A percentile compares a stretch with the other conserved stretches of the same genome.
phyloP scores from a whole-genome alignment of 2,888 invertebrate genomes.

The Athripsodes cinereus region DNA sequence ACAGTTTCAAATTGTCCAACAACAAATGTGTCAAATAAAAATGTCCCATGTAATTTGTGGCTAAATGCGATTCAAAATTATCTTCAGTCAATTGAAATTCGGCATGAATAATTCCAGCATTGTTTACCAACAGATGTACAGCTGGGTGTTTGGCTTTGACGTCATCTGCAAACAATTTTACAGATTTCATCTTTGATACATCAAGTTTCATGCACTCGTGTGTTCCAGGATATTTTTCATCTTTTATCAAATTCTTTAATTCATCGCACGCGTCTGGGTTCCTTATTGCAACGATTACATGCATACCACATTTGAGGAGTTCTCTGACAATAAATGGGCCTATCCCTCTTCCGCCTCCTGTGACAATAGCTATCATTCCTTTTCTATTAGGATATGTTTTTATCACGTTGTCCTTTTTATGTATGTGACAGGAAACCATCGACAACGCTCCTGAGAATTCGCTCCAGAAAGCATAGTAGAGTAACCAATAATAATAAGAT shows the following conservation, averaged over 20 bases:
- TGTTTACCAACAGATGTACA: constrained; percentile 73
- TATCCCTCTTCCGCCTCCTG: constrained; percentile 83
- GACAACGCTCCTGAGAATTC: not conserved
- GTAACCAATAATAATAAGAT: not conserved
- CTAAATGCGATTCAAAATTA: constrained; percentile 81
- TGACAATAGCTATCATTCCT: constrained; percentile 70
- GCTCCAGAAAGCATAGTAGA: not conserved
- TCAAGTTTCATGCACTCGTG: constrained; percentile 66
- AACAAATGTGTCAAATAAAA: constrained; percentile 77
- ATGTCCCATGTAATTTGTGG: constrained; percentile 82
- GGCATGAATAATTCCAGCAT: constrained; percentile 88
- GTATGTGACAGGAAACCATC: not conserved
- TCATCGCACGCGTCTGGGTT: constrained; percentile 51
- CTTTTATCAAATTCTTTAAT: constrained; percentile 42
- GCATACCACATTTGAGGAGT: constrained; percentile 69
- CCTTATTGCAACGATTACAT: constrained; percentile 68
- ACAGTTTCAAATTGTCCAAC: constrained; percentile 63
- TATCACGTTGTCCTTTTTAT: constrained; percentile 45
- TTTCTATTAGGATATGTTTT: constrained; percentile 56
- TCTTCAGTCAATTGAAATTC: constrained; percentile 72
- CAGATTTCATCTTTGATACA: constrained; percentile 68
- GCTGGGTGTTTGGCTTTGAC: constrained; percentile 58
- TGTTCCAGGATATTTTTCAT: constrained; percentile 48
- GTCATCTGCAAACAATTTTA: constrained; percentile 64
- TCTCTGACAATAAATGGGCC: constrained; percentile 71